Base-by-base conservation (phyloP, 2,888 invertebrate species). In the Lagria hirta region DNA sequence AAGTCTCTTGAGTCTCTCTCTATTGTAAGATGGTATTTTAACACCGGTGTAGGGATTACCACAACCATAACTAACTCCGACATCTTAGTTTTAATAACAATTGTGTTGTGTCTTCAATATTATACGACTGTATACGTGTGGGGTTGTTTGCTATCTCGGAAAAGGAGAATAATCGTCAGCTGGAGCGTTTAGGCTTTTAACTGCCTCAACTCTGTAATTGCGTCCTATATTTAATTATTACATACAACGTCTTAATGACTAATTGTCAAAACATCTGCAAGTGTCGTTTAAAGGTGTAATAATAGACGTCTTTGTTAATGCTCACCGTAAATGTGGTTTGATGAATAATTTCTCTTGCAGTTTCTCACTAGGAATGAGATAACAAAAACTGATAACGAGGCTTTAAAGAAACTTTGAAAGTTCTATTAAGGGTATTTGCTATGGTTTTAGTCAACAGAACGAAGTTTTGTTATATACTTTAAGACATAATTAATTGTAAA, bases 81-180 rank as follows among this genome's bases (percentile, higher is more conserved):
- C 42, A 30, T 42, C 42, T 47, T 28, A 42, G 37, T 47, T 47
- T 42, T 47, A 42, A 47, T 37, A 47, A 47, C 37, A 37, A 47
- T 42, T 43, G n/a, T n/a, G 43, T 43, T 41, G 44, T 44, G 32
- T 37, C 43, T 37, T 29, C 33, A 33, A 38, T 32, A 23, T 36
- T 12, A 38, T 23, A 23, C 29, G 14, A 4, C n/a, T n/a, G 37
- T 8, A 21, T 37, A 27, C 18, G 20, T 27, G 8, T 14, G 14
- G 15, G 24, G n/a, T n/a, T n/a, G n/a, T n/a, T n/a, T n/a, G n/a
- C n/a, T n/a, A n/a, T n/a, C n/a, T n/a, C n/a, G n/a, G n/a, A n/a
- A n/a, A n/a, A n/a, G n/a, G n/a, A n/a, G n/a, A 24, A 33, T 40
- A 40, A 40, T 29, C 40, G 30, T 8, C 17, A 23, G 8, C 40